Evolutionary conservation across 2,888 invertebrate species (phyloP), one percentile per base, ranked within the genome.

Genomic region (Liodrosophila aerea): DNA sequence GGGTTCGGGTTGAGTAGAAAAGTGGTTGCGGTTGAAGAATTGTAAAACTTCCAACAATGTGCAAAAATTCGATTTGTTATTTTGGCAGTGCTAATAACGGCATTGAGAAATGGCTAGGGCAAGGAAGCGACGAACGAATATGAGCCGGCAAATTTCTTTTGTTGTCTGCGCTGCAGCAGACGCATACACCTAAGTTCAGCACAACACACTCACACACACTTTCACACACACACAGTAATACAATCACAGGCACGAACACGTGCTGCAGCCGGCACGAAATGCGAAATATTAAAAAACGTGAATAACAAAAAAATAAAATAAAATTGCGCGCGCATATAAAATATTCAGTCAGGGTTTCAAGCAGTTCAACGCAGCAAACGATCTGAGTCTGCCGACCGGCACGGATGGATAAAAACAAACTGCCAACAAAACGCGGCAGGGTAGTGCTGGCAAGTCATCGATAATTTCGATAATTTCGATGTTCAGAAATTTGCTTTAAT

Each of bases 1-100:
- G 58, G 63, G 70, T 70, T 63, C 53, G 34, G 47, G 44, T 41
- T 49, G 16, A 8, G 8, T 52, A 37, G 12, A 40, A 11, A 56
- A 49, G 16, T 7, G 11, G 12, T 53, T 40, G 54, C 40, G 33
- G 64, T 61, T 71, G 71, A 59, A 69, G 49, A 15, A 16, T 70
- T 68, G 63, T 49, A 64, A 65, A 73, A 54, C 52, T 45, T 56
- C 60, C 70, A 69, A 53, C 56, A 61, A 39, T 51, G 34, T 46
- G 53, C 40, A 49, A 52, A 56, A 66, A 73, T 62, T 70, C 59
- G 62, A 64, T 70, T 63, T 54, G 61, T 59, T 71, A 53, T 64
- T 67, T 83, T 81, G 85, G 83, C 85, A 85, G 80, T 85, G 85
- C 83, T 62, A 85, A 73, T 73, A 82, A 78, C 76, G 73, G 78